Conservation (phyloP, 2,888 invertebrate genomes). For the Cryptocheilus praepositus region DNA sequence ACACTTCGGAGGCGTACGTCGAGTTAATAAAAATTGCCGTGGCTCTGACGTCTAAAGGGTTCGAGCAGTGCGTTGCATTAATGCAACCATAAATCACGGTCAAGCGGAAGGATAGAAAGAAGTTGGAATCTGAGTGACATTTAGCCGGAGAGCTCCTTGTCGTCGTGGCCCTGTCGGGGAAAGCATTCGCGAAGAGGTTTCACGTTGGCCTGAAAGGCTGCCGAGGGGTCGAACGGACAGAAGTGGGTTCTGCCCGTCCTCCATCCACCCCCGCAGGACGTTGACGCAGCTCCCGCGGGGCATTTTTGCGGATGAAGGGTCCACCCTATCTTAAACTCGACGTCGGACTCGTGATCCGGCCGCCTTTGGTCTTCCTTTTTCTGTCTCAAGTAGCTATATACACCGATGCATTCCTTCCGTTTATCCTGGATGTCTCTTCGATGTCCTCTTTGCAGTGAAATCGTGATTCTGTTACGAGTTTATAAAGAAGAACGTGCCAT, state of each 20-base stretch:
- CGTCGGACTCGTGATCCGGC: slow-evolving; percentile 38
- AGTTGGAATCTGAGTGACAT: slow-evolving; percentile 60
- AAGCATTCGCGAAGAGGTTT: slow-evolving; percentile 55
- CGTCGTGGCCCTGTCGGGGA: slow-evolving; percentile 45
- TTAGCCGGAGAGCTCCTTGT: slow-evolving; percentile 54
- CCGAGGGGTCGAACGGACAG: slow-evolving; percentile 12
- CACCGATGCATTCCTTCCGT: too few species aligned
- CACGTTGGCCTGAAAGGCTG: slow-evolving; percentile 22
- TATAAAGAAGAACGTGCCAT: too few species aligned
- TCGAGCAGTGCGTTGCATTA: slow-evolving; percentile 51
- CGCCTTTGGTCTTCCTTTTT: slow-evolving; percentile 17
- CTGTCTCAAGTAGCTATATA: slow-evolving; percentile 12
- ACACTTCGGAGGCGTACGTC: too few species aligned
- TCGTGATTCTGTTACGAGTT: too few species aligned
- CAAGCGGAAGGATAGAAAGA: slow-evolving; percentile 49
- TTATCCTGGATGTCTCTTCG: too few species aligned
- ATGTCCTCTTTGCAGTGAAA: too few species aligned
- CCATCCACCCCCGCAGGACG: slow-evolving; percentile 55
- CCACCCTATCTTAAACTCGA: slow-evolving; percentile 57
- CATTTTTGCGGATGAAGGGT: slow-evolving; percentile 68
- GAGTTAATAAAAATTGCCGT: too few species aligned
- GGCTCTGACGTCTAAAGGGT: too few species aligned
- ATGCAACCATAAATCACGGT: slow-evolving; percentile 65
- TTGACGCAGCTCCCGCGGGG: slow-evolving; percentile 72
- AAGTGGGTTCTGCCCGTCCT: neutral